Conservation (phyloP, 1,140 invertebrate genomes). For the Brachionus rubens region DNA sequence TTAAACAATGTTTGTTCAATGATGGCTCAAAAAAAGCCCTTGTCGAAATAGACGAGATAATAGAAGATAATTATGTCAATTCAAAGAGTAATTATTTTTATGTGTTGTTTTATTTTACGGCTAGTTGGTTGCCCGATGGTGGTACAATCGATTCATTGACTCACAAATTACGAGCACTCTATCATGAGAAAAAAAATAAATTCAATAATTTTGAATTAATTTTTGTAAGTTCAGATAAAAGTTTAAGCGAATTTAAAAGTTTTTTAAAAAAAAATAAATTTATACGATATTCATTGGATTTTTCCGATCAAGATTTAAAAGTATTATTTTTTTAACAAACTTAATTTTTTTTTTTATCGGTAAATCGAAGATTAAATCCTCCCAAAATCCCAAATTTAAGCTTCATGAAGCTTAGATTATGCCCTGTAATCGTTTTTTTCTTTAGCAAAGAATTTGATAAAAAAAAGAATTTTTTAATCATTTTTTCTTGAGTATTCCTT, state of each 20-base stretch:
- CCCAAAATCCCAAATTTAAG: no score
- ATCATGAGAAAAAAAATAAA: background rate
- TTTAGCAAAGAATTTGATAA: no score
- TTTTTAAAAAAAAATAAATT: constrained; percentile 34
- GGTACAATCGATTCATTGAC: background rate
- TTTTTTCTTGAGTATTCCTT: no score
- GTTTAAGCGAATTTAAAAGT: background rate
- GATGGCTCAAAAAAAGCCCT: background rate
- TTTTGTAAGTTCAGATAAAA: constrained; percentile 37
- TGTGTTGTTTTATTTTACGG: constrained; percentile 22
- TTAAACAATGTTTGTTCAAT: background rate
- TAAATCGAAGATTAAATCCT: no score
- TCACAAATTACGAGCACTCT: background rate
- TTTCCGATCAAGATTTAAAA: background rate
- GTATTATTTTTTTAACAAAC: background rate
- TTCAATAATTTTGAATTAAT: constrained; percentile 13
- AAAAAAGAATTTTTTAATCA: no score
- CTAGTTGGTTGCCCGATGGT: constrained; percentile 1
- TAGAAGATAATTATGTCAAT: background rate
- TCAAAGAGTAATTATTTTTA: background rate
- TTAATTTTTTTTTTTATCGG: no score
- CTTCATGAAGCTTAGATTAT: no score
- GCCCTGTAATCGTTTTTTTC: no score
- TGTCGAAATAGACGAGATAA: background rate
- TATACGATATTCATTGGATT: constrained; percentile 34